A percentile compares a stretch with the other conserved stretches of the same genome.
Conservation (phyloP, 1,140 invertebrate species). For the Ceratitis capitata region DNA sequence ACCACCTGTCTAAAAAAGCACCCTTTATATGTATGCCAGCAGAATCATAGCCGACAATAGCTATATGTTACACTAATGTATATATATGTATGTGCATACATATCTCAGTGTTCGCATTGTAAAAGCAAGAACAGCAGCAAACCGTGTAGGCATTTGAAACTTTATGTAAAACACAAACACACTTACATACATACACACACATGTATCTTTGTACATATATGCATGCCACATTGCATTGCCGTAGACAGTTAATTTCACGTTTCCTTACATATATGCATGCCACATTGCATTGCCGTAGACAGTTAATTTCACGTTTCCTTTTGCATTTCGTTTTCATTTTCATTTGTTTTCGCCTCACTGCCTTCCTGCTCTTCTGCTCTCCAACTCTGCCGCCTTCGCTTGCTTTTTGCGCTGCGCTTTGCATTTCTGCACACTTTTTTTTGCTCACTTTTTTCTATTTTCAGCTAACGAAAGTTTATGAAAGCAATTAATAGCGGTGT, state of each 20-base stretch:
- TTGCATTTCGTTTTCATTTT: not conserved
- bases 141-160: not conserved
- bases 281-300: not conserved
- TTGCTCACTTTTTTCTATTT: not conserved
- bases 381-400: no score
- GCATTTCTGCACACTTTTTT: not conserved
- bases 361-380: no score
- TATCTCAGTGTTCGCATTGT: not conserved
- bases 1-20: no score
- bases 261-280: not conserved
- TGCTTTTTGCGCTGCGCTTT: no score
- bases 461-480: not conserved
- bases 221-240: not conserved
- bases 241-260: not conserved
- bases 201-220: no score
- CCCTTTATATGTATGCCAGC: no score
- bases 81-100: no score
- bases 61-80: not conserved
- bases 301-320: not conserved
- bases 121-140: not conserved
- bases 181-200: not conserved
- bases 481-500: not conserved
- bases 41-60: not conserved
- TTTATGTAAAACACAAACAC: no score
- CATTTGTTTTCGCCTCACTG: not conserved